These are phyloP conservation scores for Coregonus suidteri DNA, from an alignment of 2,797 vertebrate genomes.

Conservation along the genomic window DNA sequence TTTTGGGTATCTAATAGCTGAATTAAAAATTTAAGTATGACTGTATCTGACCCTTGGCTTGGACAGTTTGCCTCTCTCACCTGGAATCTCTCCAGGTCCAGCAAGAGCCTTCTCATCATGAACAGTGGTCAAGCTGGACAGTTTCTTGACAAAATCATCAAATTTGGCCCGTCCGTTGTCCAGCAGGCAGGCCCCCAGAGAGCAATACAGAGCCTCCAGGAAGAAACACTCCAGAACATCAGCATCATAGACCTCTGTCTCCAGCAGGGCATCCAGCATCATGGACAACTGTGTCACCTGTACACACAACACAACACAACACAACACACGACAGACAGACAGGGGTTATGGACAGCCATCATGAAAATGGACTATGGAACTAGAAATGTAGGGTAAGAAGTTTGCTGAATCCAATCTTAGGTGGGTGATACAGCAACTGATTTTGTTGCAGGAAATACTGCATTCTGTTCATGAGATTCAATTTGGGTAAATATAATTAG, in stretches of 20 bases:
- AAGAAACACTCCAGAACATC: conserved; percentile 89
- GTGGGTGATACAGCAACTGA: conserved; percentile 1
- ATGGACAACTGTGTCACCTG: conserved; percentile 88
- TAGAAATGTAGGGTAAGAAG: neutral
- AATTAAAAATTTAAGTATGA: neutral
- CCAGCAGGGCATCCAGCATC: conserved; percentile 84
- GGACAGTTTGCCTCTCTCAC: conserved; percentile 64
- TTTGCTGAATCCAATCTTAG: neutral
- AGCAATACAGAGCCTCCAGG: conserved; percentile 91
- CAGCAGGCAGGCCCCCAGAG: conserved; percentile 86
- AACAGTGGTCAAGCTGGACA: conserved; percentile 77
- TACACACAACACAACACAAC: conserved; percentile 23
- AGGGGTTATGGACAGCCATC: neutral
- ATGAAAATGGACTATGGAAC: neutral
- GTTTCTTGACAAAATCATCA: conserved; percentile 84
- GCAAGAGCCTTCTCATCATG: conserved; percentile 73
- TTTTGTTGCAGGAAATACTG: neutral
- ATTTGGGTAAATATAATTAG: neutral
- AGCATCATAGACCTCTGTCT: conserved; percentile 63
- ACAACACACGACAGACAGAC: neutral
- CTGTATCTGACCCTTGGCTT: neutral
- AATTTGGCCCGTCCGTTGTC: conserved; percentile 81
- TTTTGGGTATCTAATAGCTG: neutral
- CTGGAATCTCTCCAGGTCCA: conserved; percentile 88
- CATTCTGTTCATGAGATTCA: neutral